These are phyloP conservation scores for Phaetusa simplex DNA, from an alignment of 2,113 vertebrate species.

Conservation along the genomic window DNA sequence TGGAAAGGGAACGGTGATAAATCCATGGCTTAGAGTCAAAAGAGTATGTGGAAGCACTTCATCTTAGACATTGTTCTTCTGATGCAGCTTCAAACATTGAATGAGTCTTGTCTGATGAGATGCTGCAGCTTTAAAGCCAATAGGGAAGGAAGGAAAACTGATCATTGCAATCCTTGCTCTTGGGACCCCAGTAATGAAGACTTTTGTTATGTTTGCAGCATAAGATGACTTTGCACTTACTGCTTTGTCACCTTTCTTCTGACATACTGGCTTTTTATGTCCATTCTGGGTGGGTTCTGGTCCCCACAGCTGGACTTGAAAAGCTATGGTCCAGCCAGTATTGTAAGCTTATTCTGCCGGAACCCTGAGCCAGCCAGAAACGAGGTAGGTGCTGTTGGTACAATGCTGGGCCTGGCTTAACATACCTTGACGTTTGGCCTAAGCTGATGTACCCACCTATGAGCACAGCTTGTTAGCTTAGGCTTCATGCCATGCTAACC, in stretches of 20 bases:
- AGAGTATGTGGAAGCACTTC: neutral
- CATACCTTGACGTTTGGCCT: neutral
- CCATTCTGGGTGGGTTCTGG: neutral
- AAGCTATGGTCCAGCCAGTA: neutral
- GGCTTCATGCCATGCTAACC: neutral
- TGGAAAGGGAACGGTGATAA: neutral
- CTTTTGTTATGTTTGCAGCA: neutral
- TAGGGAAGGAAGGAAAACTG: neutral
- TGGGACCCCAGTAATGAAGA: neutral
- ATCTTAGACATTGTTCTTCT: neutral
- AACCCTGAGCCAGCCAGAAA: neutral
- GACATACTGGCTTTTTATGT: neutral
- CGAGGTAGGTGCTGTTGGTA: neutral
- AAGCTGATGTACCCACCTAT: neutral
- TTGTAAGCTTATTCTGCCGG: neutral
- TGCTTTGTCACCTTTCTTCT: neutral
- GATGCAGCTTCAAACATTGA: neutral
- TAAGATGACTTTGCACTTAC: neutral
- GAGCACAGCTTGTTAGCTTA: neutral
- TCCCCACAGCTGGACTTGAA: neutral
- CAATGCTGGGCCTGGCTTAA: neutral
- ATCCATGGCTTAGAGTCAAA: neutral
- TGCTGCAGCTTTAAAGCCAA: neutral
- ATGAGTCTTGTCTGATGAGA: neutral
- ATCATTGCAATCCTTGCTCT: neutral